Evolutionary conservation across 2,888 invertebrate species (phyloP).

Genomic region (Cantharis rufa): DNA sequence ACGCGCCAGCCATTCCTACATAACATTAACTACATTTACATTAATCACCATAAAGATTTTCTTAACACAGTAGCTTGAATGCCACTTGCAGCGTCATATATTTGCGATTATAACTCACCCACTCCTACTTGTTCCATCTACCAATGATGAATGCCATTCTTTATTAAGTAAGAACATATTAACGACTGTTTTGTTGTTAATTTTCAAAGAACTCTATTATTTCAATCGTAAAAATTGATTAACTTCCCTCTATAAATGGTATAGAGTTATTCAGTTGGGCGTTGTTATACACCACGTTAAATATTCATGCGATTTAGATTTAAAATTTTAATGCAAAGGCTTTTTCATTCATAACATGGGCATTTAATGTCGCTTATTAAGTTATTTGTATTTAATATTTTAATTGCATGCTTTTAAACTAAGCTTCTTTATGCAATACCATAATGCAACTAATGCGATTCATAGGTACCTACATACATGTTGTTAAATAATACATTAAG

Average conservation of each 20-base stretch:
- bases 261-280: slow-evolving; percentile 26
- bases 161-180: slow-evolving; percentile 29
- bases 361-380: slow-evolving; percentile 21
- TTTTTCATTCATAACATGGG: slow-evolving; percentile 31
- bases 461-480: background rate
- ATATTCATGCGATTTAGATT: slow-evolving; percentile 33
- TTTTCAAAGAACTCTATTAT: slow-evolving; percentile 28
- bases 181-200: slow-evolving; percentile 26
- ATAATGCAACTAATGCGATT: background rate
- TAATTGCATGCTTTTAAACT: background rate
- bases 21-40: slow-evolving; percentile 41
- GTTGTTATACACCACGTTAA: slow-evolving; percentile 26
- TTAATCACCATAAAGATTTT: slow-evolving; percentile 41
- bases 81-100: slow-evolving; percentile 33
- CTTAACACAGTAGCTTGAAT: slow-evolving; percentile 35
- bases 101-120: slow-evolving; percentile 34
- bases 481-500: background rate
- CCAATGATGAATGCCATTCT: slow-evolving; percentile 25
- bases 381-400: slow-evolving; percentile 3
- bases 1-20: slow-evolving; percentile 40
- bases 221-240: slow-evolving; percentile 32
- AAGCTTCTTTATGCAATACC: background rate
- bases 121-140: slow-evolving; percentile 26
- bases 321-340: slow-evolving; percentile 28
- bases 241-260: slow-evolving; percentile 26